Evolutionary conservation across 2,797 vertebrate species (phyloP), one percentile per base, ranked within the genome.

Genomic region (Dromococcyx pavoninus): DNA sequence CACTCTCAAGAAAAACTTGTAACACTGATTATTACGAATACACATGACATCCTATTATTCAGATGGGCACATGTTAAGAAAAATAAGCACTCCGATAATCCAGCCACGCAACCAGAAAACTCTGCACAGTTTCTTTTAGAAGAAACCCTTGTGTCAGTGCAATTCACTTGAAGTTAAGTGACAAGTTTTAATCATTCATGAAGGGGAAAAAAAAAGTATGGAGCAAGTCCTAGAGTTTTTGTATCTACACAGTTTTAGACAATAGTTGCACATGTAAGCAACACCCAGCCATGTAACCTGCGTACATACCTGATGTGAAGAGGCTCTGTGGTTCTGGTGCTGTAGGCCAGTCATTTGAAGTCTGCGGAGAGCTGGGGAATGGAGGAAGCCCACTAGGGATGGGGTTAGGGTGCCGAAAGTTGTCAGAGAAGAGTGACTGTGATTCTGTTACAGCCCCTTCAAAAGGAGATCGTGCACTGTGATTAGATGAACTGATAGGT

Each of bases 401-500:
- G 24, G 99, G 99, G 97, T 99, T 99, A 82, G 99, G 99, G 96
- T 99, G 99, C 90, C 99, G 98, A 94, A 99, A 99, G 97, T 99
- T 99, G 98, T 99, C 99, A 95, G 99, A 99, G 97, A 99, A 99
- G 89, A 99, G 98, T 3, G 99, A 99, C 97, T 99, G 99, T 81
- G 99, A 99, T 98, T 99, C 99, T 65, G 99, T 99, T 76, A 98
- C 98, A 56, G 99, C 98, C 35, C 99, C 99, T 97, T 99, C 99
- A 43, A 99, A 99, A 83, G 99, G 99, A 9, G 99, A 99, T 71
- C 99, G 98, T 27, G 98, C 98, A 79, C 98, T 99, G 98, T 99
- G 98, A 98, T 99, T 99, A 53, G 99, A 98, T 97, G 99, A 98
- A 95, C 98, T 99, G 98, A 99, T 98, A 97, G 99, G 99, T 97